These are phyloP conservation scores for Canis aureus DNA, from an alignment of 2,113 vertebrate species.

Conservation along the genomic window DNA sequence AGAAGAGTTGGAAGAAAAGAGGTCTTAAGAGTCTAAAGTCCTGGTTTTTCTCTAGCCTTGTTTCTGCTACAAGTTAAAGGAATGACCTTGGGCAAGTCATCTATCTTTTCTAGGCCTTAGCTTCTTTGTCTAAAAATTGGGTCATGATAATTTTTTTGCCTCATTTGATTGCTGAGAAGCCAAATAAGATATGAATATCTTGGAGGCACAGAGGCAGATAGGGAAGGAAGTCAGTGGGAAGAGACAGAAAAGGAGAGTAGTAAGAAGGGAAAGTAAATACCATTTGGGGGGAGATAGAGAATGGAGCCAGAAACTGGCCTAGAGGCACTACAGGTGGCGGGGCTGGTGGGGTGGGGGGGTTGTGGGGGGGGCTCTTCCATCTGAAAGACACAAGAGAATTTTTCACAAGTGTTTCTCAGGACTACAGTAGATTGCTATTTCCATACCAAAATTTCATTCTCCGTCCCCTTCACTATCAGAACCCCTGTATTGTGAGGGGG, in stretches of 20 bases:
- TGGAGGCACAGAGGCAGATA: not conserved
- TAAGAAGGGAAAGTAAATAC: not conserved
- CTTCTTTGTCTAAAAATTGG: not conserved
- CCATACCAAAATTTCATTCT: not conserved
- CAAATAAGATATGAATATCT: not conserved
- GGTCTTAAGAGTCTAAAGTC: not conserved
- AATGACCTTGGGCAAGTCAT: not conserved
- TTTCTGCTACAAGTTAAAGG: not conserved
- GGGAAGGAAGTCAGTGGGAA: not conserved
- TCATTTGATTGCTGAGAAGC: not conserved
- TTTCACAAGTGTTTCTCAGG: not conserved
- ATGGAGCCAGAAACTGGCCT: not conserved
- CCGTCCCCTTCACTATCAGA: not conserved
- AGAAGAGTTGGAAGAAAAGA: not conserved
- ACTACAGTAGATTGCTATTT: not conserved
- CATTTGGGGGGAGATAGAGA: not conserved
- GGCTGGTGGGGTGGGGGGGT: no score
- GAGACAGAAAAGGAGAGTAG: not conserved
- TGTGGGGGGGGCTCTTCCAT: no score
- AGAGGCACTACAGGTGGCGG: not conserved
- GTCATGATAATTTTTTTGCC: not conserved
- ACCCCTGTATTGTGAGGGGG: not conserved
- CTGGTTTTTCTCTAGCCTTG: conserved; percentile 48
- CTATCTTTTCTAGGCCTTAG: not conserved
- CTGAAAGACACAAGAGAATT: not conserved